A percentile compares a stretch with the other conserved stretches of the same genome.
These are phyloP conservation scores for Phorcus lineatus DNA, from an alignment of 2,888 invertebrate genomes.

Conservation along the genomic window DNA sequence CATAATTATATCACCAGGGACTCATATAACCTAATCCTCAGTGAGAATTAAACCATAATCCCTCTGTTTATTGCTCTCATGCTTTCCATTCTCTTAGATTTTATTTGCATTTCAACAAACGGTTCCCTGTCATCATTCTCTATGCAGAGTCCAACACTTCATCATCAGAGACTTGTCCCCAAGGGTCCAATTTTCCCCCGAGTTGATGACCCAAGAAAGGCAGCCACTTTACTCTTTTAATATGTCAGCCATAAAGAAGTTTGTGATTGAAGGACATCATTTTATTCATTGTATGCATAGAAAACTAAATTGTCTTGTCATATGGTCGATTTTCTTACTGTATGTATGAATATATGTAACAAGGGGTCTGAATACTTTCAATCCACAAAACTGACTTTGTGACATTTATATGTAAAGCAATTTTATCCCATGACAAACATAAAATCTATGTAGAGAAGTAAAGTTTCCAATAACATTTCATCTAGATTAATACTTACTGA, in stretches of 20 bases:
- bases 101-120: neutral
- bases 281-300: neutral
- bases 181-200: neutral
- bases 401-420: no score
- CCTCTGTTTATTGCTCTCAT: neutral
- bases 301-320: no score
- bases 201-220: neutral
- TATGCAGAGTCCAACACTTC: neutral
- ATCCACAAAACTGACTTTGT: no score
- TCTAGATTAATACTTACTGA: no score
- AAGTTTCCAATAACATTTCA: no score
- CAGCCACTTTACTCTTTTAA: conserved; percentile 9
- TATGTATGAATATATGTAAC: no score
- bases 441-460: no score
- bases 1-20: neutral
- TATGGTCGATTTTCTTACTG: no score
- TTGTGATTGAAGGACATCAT: neutral
- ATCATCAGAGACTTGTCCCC: neutral
- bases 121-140: neutral
- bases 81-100: neutral
- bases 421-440: no score
- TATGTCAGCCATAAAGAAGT: neutral
- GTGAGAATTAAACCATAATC: neutral
- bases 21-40: neutral
- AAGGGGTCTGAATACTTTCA: no score